Percentiles rank a stretch among this genome's conserved stretches.
Conservation (phyloP, 2,113 vertebrate genomes). For the Phaethon lepturus region DNA sequence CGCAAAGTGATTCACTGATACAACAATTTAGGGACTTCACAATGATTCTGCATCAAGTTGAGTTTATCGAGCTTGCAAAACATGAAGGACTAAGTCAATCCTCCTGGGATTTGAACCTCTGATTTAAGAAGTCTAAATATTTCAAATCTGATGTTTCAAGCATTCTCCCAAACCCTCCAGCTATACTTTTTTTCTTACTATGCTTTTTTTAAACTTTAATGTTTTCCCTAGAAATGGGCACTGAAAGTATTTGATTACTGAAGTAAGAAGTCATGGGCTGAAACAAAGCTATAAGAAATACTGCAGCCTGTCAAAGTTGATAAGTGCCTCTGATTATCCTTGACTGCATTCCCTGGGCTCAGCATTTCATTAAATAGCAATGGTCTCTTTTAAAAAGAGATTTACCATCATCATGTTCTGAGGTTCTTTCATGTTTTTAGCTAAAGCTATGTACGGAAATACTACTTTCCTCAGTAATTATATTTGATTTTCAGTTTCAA, state of each 20-base stretch:
- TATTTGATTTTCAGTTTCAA: neutral
- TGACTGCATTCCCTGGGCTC: slow-evolving; percentile 30
- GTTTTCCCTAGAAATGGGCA: neutral
- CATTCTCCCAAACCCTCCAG: neutral
- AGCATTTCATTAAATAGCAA: slow-evolving; percentile 58
- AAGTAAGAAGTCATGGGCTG: neutral
- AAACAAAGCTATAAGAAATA: slow-evolving; percentile 21
- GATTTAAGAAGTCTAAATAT: neutral
- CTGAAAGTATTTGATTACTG: neutral
- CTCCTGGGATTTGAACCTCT: neutral
- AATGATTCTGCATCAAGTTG: neutral
- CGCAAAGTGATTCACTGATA: neutral
- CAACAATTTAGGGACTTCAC: neutral
- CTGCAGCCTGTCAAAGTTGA: slow-evolving; percentile 28
- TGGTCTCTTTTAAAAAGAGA: slow-evolving; percentile 28
- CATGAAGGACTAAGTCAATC: neutral
- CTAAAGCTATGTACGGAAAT: neutral
- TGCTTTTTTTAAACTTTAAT: neutral
- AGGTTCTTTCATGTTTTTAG: neutral
- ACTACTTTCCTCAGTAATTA: neutral
- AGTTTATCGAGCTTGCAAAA: neutral
- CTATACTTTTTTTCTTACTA: neutral
- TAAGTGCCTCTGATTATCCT: slow-evolving; percentile 33
- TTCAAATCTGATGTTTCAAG: neutral
- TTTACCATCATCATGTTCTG: neutral